Evolutionary conservation across 2,888 invertebrate species (phyloP), one percentile per base, ranked within the genome.

Genomic region (Coenonympha glycerion): DNA sequence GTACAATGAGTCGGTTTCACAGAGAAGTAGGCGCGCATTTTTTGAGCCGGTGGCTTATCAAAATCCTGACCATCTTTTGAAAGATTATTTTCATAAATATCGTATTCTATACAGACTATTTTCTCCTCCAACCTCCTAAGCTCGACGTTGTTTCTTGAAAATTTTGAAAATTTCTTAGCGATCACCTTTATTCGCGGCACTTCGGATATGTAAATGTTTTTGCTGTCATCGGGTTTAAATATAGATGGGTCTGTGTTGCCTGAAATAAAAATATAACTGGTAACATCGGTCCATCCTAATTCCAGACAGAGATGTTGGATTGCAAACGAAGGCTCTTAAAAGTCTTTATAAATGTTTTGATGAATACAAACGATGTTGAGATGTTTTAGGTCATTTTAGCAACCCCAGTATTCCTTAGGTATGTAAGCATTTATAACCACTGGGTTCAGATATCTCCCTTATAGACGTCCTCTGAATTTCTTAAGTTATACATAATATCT

Each of bases 91-190:
- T 71, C 60, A 44, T 64, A 82, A 0, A 85, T 66, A 21, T 83
- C 80, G 48, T 85, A 85, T 53, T 86, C 86, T 8, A 85, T 62
- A 51, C 86, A 86, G 0, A 83, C 82, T 8, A 84, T 69, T 55
- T 78, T 82, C 56, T 85, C 84, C 2, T 79, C 79, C 2, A 84
- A 51, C 26, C 69, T 72, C 24, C 85, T 65, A 2, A 86, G 47
- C 60, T 86, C 85, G 4, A 85, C 57, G 37, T 76, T 69, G 8
- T 76, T 68, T 45, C 65, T 74, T 48, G 76, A 83, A 56, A 61
- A 77, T 47, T 72, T 75, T 0, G 70, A 65, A 49, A 73, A 85
- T 52, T 79, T 84, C 52, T 80, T 76, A 0, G 79, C 82, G 2
- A 86, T 76, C 0, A 77, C 63, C 58, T 79, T 84, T 13, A 85